A percentile compares a stretch with the other conserved stretches of the same genome.
Evolutionary conservation across 2,888 invertebrate species (phyloP).

Genomic region (Dicyrtoma fusca): DNA sequence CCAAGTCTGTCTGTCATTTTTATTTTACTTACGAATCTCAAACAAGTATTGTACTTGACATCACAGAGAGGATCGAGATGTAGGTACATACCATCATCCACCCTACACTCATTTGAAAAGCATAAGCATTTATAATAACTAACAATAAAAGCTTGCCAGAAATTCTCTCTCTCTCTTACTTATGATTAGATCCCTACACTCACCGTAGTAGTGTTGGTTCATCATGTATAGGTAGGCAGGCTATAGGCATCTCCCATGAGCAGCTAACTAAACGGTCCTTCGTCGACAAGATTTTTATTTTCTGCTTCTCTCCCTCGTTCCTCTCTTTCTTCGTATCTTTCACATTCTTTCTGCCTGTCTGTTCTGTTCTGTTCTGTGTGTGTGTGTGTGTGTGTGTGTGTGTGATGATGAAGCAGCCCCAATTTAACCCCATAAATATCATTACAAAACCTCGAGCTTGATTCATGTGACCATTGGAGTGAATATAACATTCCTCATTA

Average conservation of each 20-base stretch:
- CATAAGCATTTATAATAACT: too few relatives aligned
- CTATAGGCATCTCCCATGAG: neutral
- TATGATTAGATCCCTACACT: neutral
- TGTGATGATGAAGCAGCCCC: constrained; percentile 36
- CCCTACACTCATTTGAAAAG: too few relatives aligned
- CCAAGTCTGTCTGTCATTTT: constrained; percentile 33
- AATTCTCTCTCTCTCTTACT: constrained; percentile 12
- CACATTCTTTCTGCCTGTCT: neutral
- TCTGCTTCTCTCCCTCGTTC: constrained; percentile 10
- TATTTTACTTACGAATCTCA: constrained; percentile 27
- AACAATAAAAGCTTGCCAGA: too few relatives aligned
- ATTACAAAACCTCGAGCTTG: constrained; percentile 30
- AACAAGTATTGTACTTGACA: constrained; percentile 31
- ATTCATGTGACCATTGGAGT: constrained; percentile 25
- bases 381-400: too few relatives aligned
- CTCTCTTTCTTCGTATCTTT: neutral
- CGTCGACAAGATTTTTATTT: neutral
- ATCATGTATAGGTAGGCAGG: too few relatives aligned
- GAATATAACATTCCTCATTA: constrained; percentile 13
- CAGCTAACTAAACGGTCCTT: constrained; percentile 1
- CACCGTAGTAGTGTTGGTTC: too few relatives aligned
- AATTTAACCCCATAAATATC: constrained; percentile 43
- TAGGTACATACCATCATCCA: too few relatives aligned
- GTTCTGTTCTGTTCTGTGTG: neutral
- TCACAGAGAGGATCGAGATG: too few relatives aligned